Percentiles rank a stretch among this genome's conserved stretches.
Conservation (phyloP, 1,140 invertebrate genomes). For the Drosophila virilis region DNA sequence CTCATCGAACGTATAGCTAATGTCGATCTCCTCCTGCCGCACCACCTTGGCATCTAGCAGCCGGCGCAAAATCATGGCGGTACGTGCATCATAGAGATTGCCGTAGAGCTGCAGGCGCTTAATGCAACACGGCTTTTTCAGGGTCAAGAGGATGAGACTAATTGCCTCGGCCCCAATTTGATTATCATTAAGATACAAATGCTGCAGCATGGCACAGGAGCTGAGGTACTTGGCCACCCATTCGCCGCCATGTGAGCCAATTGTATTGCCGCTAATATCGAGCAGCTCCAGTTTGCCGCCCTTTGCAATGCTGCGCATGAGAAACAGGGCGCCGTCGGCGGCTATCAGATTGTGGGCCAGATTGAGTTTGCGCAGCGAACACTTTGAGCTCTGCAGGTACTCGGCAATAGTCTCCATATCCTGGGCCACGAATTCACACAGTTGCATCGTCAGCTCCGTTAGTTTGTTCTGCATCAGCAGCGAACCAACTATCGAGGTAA, state of each 20-base stretch:
- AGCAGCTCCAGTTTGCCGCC: conserved; percentile 45
- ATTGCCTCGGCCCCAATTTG: conserved; percentile 40
- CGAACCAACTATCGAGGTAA: conserved; percentile 51
- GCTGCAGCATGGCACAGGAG: conserved; percentile 46
- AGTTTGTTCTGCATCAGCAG: conserved; percentile 70
- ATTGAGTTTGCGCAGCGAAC: conserved; percentile 40
- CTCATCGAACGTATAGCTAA: conserved; percentile 64
- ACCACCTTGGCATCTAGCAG: conserved; percentile 62
- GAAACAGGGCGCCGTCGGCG: conserved; percentile 54
- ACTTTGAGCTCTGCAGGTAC: conserved; percentile 31
- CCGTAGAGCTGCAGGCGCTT: conserved; percentile 53
- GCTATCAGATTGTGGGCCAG: conserved; percentile 62
- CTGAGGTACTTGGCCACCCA: conserved; percentile 61
- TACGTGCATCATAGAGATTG: conserved; percentile 51
- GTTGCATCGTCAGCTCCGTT: conserved; percentile 48
- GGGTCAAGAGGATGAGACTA: conserved; percentile 52
- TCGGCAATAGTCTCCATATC: conserved; percentile 71
- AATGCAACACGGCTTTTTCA: conserved; percentile 64
- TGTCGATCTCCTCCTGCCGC: conserved; percentile 54
- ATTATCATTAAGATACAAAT: conserved; percentile 60
- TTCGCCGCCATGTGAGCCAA: conserved; percentile 68
- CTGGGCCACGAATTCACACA: conserved; percentile 62
- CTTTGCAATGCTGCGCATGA: conserved; percentile 49
- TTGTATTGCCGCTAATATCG: conserved; percentile 61
- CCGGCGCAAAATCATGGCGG: conserved; percentile 61